Evolutionary conservation across 2,797 vertebrate genomes (phyloP).

Genomic region (Bradypus variegatus): DNA sequence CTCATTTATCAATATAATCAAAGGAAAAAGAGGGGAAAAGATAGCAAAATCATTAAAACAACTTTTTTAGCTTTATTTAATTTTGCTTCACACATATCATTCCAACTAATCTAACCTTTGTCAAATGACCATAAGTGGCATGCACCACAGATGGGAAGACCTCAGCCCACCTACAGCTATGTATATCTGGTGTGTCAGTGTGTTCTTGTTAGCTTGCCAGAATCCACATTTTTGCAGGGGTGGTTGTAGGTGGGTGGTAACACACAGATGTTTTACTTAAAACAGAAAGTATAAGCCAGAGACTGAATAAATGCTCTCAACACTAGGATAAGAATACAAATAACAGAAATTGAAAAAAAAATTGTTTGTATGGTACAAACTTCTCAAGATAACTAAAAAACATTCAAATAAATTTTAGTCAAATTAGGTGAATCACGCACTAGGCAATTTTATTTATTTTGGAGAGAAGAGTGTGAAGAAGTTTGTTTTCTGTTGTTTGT

Average conservation of each 20-base stretch:
- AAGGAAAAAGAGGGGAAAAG: not conserved
- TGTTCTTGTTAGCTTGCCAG: constrained; percentile 39
- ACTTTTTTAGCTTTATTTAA: not conserved
- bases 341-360: not conserved
- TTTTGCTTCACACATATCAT: not conserved
- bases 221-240: constrained; percentile 37
- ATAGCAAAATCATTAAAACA: not conserved
- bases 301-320: constrained; percentile 18
- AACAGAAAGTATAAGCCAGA: constrained; percentile 31
- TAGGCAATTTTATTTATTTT: not conserved
- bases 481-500: constrained; percentile 7
- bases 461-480: not conserved
- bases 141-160: not conserved
- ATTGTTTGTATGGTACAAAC: not conserved
- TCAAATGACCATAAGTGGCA: not conserved
- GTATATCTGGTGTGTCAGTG: constrained; percentile 21
- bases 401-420: constrained; percentile 27
- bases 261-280: constrained; percentile 52
- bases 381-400: not conserved
- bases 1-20: not conserved
- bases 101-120: not conserved
- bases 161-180: constrained; percentile 8
- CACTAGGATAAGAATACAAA: constrained; percentile 15
- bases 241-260: constrained; percentile 31
- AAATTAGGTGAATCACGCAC: constrained; percentile 6